Evolutionary conservation across 2,888 invertebrate genomes (phyloP), one percentile per base, ranked within the genome.

Genomic region (Gymnosoma rotundatum): DNA sequence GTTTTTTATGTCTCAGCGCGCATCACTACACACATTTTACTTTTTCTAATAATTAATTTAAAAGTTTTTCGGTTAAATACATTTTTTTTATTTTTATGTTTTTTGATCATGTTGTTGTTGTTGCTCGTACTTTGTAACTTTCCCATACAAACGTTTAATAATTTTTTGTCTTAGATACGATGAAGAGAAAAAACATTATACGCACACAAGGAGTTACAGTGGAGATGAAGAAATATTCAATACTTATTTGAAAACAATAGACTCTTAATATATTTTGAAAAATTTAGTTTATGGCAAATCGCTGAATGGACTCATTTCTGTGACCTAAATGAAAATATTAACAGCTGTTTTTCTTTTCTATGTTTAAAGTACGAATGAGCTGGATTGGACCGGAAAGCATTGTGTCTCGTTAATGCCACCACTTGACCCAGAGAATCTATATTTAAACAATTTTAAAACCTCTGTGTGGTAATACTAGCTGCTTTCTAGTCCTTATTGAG

Each of bases 21-120:
- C 84, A 78, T 84, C 84, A 84, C 81, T 84, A 84, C 81, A 80
- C 78, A 78, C 84, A 81, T 61, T 81, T 78, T 82, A 89, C 89
- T 89, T 89, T 89, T 90, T 89, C 91, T 90, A 90, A 90, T 91
- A 90, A 91, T 90, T 90, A 90, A 91, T 90, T 90, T 90, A 91
- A 91, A 90, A 90, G 88, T 91, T 91, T 89, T 89, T 89, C 89
- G 88, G 89, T 90, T 87, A 83, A 75, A 85, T 61, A 52, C 56
- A 63, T 74, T 78, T 50, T 38, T 2, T 81, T 78, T 83, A n/a
- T n/a, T n/a, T n/a, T n/a, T n/a, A n/a, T 69, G 64, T 60, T 7
- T 76, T 67, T 79, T 63, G 64, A 67, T 54, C 32, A 66, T 63
- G 54, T 67, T 79, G 14, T 32, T 64, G 60, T 75, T 80, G 72